Evolutionary conservation across 2,888 invertebrate species (phyloP).

Genomic region (Minunthozetes semirufus): DNA sequence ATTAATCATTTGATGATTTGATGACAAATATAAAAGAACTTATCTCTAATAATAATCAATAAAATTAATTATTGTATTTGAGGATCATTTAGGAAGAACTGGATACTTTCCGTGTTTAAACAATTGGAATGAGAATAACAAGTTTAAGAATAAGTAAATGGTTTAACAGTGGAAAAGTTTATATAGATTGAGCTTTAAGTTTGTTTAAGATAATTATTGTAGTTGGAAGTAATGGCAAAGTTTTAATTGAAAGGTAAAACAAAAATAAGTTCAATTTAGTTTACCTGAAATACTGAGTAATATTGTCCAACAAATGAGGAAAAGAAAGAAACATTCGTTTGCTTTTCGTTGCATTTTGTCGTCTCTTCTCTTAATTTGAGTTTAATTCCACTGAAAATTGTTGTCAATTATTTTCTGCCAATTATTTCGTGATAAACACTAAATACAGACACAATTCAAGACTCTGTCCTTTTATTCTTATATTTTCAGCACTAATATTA

Average conservation of each 20-base stretch:
- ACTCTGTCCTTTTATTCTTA: not conserved
- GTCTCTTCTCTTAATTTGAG: not conserved
- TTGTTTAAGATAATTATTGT: too few relatives aligned
- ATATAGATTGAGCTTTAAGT: too few relatives aligned
- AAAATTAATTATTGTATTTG: too few relatives aligned
- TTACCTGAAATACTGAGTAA: not conserved
- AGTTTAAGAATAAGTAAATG: too few relatives aligned
- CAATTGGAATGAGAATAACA: too few relatives aligned
- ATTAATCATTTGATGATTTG: too few relatives aligned
- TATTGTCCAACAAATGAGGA: not conserved
- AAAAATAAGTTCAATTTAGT: not conserved
- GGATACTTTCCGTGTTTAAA: too few relatives aligned
- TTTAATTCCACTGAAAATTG: not conserved
- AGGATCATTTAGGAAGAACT: too few relatives aligned
- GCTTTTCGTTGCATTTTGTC: not conserved
- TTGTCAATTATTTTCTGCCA: not conserved
- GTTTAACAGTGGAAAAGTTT: too few relatives aligned
- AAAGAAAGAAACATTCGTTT: not conserved
- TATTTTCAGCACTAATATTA: not conserved
- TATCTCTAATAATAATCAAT: too few relatives aligned
- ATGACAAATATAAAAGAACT: too few relatives aligned
- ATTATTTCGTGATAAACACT: not conserved
- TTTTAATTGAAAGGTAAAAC: not conserved
- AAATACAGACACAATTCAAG: not conserved
- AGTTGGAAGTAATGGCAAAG: not conserved